Evolutionary conservation across 2,888 invertebrate genomes (phyloP), one percentile per base, ranked within the genome.

Genomic region (Lepidocyrtoides sp.): DNA sequence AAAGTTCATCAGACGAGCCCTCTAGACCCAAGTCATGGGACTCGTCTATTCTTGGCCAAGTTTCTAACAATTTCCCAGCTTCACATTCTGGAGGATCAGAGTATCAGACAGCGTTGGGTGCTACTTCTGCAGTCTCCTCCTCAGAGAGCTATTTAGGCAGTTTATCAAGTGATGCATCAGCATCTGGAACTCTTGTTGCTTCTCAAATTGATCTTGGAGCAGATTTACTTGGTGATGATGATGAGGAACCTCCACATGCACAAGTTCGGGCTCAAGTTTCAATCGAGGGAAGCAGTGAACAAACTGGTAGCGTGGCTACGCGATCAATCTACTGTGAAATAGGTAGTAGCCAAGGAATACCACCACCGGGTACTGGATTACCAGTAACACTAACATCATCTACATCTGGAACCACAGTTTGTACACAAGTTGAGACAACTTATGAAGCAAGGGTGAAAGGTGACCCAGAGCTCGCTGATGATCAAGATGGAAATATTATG

Each of bases 161-260:
- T 66, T 88, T 94, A 32, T 93, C 93, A 3, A 93, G 93, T 29
- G 94, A 94, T 72, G 93, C 93, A 0, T 92, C 92, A 95, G 96
- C 97, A 32, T 98, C 98, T 0, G 99, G 99, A 95, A 99, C 99
- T 0, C 95, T 99, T 8, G 97, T 99, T 10, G 98, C 98, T 14
- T 98, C 99, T 1, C 97, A 97, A 8, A 97, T 97, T 95, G 98
- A 98, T 95, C 95, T 97, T 77, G 97, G 97, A 95, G 97, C 97
- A 94, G 97, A 97, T 94, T 96, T 97, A 92, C 96, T 97, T 94
- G 97, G 96, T 92, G 96, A 96, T 41, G 96, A 96, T 72, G 96
- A 96, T 7, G 93, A 93, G n/a, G 92, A 90, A 32, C 54, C 83
- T 2, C 5, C 12, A n/a, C 91, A 91, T 75, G 91, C 91, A 36